Base-by-base conservation (phyloP, 2,113 vertebrate species). In the Corynorhinus townsendii region DNA sequence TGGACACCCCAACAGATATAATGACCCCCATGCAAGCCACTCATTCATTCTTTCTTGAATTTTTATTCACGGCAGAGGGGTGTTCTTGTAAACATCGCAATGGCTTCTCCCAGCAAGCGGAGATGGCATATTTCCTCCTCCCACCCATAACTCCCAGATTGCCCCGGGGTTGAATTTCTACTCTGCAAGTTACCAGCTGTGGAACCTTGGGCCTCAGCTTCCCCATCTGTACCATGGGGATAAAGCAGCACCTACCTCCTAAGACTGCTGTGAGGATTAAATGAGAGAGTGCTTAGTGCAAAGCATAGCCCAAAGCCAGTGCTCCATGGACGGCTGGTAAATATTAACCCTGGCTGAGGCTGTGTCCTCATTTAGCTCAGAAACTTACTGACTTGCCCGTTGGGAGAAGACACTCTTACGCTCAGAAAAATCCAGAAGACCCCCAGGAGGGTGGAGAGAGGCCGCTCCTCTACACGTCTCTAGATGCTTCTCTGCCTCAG, bases 211-310 rank as follows among this genome's bases (percentile, higher is more conserved):
- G 59, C 73, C 87, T 85, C 43, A 4, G 40, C 40, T 52, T 76
- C 40, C 59, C 45, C 33, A 7, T 72, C 83, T 84, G n/a, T 59
- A 80, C 69, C 22, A 4, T 59, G 33, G 30, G 4, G 64, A 26
- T 12, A 49, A 73, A 79, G 49, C 1, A n/a, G 26, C 82, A 96
- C 94, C 96, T 92, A 89, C 94, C 96, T 97, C 77, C 28, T 0
- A 77, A 35, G 35, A 62, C 5, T 45, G 66, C 26, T 38, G 45
- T 20, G 47, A 86, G 33, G n/a, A 33, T 66, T 90, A 90, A 90
- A 54, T 43, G 72, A 91, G 56, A 72, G 19, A 3, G 17, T 54
- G 77, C 47, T 87, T 79, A 69, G 87, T 84, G 52, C 38, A 47
- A 12, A 4, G 56, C 40, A 0, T 3, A 35, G n/a, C 69, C 7